Percentiles rank a stretch among this genome's conserved stretches.
Evolutionary conservation across 1,140 invertebrate genomes (phyloP).

Genomic region (Choristoneura fumiferana): DNA sequence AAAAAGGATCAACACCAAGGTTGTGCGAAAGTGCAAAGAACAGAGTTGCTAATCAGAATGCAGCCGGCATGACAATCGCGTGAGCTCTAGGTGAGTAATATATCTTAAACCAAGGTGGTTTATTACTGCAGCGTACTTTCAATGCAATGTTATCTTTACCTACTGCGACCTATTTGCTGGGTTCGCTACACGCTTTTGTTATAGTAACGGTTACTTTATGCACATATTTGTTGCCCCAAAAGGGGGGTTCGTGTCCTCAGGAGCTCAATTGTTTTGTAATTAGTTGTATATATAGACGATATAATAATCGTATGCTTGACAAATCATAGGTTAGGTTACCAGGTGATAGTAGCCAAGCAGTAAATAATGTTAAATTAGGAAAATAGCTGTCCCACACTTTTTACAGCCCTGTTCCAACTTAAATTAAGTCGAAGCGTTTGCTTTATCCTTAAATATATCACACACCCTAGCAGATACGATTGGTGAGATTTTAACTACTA

Average conservation of each 20-base stretch:
- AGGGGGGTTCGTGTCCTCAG: neutral
- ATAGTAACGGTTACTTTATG: neutral
- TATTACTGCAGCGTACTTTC: slow-evolving; percentile 1
- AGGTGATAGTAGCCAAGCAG: slow-evolving; percentile 70
- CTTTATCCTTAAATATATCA: too few relatives aligned
- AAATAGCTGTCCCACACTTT: slow-evolving; percentile 24
- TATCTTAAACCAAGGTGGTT: neutral
- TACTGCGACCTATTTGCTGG: neutral
- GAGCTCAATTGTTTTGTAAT: slow-evolving; percentile 49
- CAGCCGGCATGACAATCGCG: neutral
- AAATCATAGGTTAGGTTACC: slow-evolving; percentile 66
- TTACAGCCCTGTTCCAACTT: too few relatives aligned
- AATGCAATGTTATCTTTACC: slow-evolving; percentile 4
- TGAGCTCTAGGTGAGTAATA: neutral
- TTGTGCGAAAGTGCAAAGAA: too few relatives aligned
- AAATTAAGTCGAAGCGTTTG: too few relatives aligned
- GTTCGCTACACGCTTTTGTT: neutral
- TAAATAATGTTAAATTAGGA: slow-evolving; percentile 42
- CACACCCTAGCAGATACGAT: too few relatives aligned
- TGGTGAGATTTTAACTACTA: too few relatives aligned
- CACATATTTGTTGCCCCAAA: neutral
- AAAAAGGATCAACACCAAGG: slow-evolving; percentile 21
- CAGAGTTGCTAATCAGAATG: neutral
- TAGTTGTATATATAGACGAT: slow-evolving; percentile 58
- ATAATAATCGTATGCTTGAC: slow-evolving; percentile 53